Conservation (phyloP, 1,140 invertebrate genomes). For the Araneus ventricosus region DNA sequence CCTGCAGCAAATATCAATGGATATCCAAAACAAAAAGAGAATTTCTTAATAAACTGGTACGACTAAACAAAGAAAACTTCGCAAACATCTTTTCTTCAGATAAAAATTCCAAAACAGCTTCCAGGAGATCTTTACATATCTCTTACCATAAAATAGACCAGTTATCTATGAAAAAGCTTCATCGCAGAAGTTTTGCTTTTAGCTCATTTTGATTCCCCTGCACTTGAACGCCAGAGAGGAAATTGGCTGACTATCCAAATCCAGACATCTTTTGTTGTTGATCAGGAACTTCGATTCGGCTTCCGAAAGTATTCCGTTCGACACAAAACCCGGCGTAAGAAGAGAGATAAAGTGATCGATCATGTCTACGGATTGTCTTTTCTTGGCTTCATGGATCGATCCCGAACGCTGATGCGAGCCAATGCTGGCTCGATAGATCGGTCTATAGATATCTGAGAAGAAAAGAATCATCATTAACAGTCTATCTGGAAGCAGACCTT, state of each 20-base stretch:
- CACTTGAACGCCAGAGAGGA: slow-evolving; percentile 1
- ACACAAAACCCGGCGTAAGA: slow-evolving; percentile 18
- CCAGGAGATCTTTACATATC: background rate
- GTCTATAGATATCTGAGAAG: slow-evolving; percentile 2
- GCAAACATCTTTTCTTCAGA: no score
- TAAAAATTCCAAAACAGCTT: background rate
- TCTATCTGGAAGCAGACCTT: background rate
- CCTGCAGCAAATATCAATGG: no score
- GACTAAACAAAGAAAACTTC: no score
- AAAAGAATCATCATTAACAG: background rate
- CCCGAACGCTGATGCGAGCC: background rate
- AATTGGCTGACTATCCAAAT: slow-evolving; percentile 9
- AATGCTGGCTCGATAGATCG: background rate
- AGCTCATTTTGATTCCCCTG: background rate
- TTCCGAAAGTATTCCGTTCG: background rate
- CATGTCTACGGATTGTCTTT: slow-evolving; percentile 14
- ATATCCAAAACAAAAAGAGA: no score
- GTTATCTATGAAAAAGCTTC: background rate
- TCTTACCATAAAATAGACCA: background rate
- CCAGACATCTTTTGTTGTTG: slow-evolving; percentile 29
- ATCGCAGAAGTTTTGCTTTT: slow-evolving; percentile 5
- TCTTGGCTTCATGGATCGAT: background rate
- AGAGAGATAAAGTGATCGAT: slow-evolving; percentile 24
- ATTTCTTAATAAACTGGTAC: no score
- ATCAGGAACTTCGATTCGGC: slow-evolving; percentile 3